Conservation (phyloP, 2,888 invertebrate genomes). For the Argynnis bischoffii region DNA sequence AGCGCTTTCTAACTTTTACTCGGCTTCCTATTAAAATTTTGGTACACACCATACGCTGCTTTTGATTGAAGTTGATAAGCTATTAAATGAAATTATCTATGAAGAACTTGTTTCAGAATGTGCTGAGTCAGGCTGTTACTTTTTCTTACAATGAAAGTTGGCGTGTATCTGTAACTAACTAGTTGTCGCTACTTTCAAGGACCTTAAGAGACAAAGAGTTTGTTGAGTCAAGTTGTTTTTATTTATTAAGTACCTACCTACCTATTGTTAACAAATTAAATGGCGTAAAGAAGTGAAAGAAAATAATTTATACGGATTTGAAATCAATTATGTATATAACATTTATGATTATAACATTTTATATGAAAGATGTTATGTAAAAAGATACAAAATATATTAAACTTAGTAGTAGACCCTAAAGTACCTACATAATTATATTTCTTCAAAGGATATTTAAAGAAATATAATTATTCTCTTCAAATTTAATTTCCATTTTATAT, state of each 20-base stretch:
- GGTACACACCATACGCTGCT: constrained; percentile 23
- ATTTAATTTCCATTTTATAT: no score
- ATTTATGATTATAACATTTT: no score
- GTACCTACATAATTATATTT: no score
- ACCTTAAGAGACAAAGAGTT: constrained; percentile 13
- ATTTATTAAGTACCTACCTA: not conserved
- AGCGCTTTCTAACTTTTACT: constrained; percentile 72
- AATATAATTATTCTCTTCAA: no score
- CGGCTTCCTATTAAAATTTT: constrained; percentile 38
- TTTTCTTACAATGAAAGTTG: constrained; percentile 27
- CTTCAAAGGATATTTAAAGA: no score
- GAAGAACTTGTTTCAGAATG: constrained; percentile 28
- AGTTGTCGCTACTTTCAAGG: constrained; percentile 18
- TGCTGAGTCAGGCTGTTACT: constrained; percentile 31
- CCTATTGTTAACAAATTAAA: not conserved
- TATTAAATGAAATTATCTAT: constrained; percentile 35
- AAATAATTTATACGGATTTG: no score
- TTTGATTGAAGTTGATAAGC: constrained; percentile 37
- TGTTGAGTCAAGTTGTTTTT: constrained; percentile 2
- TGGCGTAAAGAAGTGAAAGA: no score
- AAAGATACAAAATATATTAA: no score
- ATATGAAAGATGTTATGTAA: no score
- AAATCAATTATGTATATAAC: no score
- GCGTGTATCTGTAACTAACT: constrained; percentile 8
- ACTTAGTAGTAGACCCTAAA: no score